Conservation (phyloP, 1,140 invertebrate genomes). For the Zophobas morio region DNA sequence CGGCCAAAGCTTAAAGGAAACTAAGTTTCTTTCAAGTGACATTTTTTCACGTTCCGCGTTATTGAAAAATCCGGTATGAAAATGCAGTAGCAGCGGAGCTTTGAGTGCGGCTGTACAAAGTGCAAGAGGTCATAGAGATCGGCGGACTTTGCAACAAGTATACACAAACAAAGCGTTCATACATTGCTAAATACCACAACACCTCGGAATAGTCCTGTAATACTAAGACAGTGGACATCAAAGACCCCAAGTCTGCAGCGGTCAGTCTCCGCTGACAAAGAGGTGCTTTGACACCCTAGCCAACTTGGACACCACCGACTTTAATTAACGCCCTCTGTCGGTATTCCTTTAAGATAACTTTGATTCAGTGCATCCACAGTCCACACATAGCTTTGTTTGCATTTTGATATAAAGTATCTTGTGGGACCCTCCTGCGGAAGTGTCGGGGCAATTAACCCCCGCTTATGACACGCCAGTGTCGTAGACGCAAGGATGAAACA, state of each 20-base stretch:
- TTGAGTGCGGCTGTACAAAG: conserved; percentile 41
- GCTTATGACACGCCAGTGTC: conserved; percentile 19
- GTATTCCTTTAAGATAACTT: conserved; percentile 64
- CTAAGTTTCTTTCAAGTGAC: conserved; percentile 61
- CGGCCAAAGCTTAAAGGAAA: conserved; percentile 42
- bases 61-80: conserved; percentile 38
- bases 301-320: conserved; percentile 61
- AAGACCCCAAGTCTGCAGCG: conserved; percentile 63
- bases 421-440: conserved; percentile 33
- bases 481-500: neutral
- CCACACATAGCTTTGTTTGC: conserved; percentile 54
- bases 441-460: conserved; percentile 24
- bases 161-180: conserved; percentile 60
- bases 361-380: conserved; percentile 51
- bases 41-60: conserved; percentile 52
- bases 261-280: conserved; percentile 63
- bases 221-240: conserved; percentile 67
- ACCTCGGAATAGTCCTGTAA: conserved; percentile 64
- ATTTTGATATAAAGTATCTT: conserved; percentile 54
- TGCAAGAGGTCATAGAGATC: conserved; percentile 50
- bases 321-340: conserved; percentile 66
- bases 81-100: conserved; percentile 12
- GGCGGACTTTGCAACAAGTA: conserved; percentile 37
- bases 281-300: conserved; percentile 65
- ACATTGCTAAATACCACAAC: conserved; percentile 66